Conservation (phyloP, 2,888 invertebrate species). For the Tenthredo scrophulariae region DNA sequence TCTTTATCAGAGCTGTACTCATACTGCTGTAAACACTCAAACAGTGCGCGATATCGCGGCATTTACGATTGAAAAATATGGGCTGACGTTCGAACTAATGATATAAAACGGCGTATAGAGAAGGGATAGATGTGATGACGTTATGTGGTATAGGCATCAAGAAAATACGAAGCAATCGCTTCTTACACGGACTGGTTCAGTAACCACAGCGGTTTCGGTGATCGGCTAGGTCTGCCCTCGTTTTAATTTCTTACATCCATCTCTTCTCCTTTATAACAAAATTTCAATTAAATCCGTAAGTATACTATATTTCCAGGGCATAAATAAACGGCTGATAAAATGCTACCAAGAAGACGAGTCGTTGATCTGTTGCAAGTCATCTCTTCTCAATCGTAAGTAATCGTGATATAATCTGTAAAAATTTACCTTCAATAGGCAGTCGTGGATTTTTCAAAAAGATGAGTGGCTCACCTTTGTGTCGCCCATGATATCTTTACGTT, state of each 20-base stretch:
- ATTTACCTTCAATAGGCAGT: background rate
- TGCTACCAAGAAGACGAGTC: conserved; percentile 81
- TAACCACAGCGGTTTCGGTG: conserved; percentile 5
- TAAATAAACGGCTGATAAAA: conserved; percentile 62
- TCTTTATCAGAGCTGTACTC: conserved; percentile 18
- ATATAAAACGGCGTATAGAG: background rate
- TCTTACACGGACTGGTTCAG: conserved; percentile 38
- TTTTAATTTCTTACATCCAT: background rate
- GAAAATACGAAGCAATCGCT: conserved; percentile 13
- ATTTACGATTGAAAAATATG: conserved; percentile 15
- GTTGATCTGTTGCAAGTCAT: conserved; percentile 84
- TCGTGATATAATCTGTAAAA: conserved; percentile 53
- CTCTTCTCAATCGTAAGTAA: conserved; percentile 85
- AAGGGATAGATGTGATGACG: background rate
- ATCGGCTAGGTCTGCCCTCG: background rate
- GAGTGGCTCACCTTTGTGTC: background rate
- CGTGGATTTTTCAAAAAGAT: background rate
- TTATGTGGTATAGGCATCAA: background rate
- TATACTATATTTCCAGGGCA: background rate
- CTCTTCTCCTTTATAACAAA: background rate
- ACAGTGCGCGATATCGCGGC: background rate
- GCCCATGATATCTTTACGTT: background rate
- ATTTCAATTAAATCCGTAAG: background rate
- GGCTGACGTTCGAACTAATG: conserved; percentile 32
- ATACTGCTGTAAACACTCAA: conserved; percentile 15